Conservation (phyloP, 2,113 vertebrate species). For the Panthera tigris region DNA sequence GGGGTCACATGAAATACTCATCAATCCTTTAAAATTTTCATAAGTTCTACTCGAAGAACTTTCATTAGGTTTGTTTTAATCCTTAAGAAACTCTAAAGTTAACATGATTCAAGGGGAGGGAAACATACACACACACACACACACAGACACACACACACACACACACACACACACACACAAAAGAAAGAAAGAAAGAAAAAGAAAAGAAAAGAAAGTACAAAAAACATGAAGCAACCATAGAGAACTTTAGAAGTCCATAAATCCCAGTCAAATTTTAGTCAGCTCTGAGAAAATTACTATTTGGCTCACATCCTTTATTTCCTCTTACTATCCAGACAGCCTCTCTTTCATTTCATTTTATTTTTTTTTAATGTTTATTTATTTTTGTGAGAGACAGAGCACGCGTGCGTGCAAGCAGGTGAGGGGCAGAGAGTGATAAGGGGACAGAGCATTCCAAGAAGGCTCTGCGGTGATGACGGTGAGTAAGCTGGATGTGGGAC, state of each 20-base stretch:
- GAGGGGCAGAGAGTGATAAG: too few species aligned
- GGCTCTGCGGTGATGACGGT: too few species aligned
- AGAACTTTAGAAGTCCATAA: neutral
- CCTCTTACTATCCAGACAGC: neutral
- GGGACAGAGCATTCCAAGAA: too few species aligned
- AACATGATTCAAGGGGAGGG: neutral
- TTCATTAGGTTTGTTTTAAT: neutral
- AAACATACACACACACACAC: neutral
- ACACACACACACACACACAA: neutral
- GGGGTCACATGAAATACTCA: neutral
- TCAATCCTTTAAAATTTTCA: neutral
- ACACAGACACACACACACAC: neutral
- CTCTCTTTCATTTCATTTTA: neutral
- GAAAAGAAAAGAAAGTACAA: neutral
- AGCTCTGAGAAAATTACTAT: neutral
- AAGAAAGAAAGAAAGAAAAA: neutral
- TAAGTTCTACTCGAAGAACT: neutral
- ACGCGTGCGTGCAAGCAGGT: too few species aligned
- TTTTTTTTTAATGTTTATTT: too few species aligned
- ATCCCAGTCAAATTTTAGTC: neutral
- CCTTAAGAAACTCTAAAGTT: neutral
- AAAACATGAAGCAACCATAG: neutral
- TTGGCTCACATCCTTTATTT: neutral
- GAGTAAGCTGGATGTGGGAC: too few species aligned
- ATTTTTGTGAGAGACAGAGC: too few species aligned